These are phyloP conservation scores for Drosophila lacertosa DNA, from an alignment of 1,140 invertebrate species.

Conservation along the genomic window DNA sequence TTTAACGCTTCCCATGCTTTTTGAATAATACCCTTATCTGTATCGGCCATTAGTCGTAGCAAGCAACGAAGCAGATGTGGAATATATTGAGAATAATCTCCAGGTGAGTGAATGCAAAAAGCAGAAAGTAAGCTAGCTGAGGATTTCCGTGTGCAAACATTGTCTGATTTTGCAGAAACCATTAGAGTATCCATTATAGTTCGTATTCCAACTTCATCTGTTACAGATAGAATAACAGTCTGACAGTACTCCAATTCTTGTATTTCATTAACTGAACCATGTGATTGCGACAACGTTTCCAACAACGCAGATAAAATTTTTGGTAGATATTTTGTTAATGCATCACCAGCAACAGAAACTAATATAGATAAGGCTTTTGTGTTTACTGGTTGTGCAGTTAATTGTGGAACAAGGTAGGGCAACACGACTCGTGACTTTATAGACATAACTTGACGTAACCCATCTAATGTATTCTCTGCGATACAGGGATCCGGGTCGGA, in stretches of 20 bases:
- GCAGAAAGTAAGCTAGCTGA: constrained; percentile 94
- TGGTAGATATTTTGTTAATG: constrained; percentile 94
- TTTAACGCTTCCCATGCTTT: constrained; percentile 95
- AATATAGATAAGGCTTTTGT: constrained; percentile 96
- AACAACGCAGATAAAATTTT: constrained; percentile 96
- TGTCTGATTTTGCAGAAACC: constrained; percentile 89
- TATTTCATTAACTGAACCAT: constrained; percentile 89
- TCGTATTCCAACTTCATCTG: constrained; percentile 93
- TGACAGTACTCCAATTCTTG: constrained; percentile 96
- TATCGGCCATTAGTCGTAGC: constrained; percentile 93
- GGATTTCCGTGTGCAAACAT: constrained; percentile 88
- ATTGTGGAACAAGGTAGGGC: constrained; percentile 97
- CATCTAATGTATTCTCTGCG: constrained; percentile 95
- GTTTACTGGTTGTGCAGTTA: constrained; percentile 94
- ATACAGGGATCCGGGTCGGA: constrained; percentile 90
- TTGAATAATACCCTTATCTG: constrained; percentile 91
- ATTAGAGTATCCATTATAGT: constrained; percentile 96
- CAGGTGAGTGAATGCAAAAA: constrained; percentile 94
- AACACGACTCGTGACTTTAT: constrained; percentile 97
- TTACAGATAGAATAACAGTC: constrained; percentile 95
- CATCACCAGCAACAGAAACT: constrained; percentile 96
- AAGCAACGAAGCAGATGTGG: constrained; percentile 94
- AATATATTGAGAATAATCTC: constrained; percentile 94
- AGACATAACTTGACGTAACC: constrained; percentile 97
- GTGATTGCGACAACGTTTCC: constrained; percentile 89